A percentile compares a stretch with the other conserved stretches of the same genome.
Evolutionary conservation across 2,888 invertebrate genomes (phyloP).

Genomic region (Athripsodes cinereus): DNA sequence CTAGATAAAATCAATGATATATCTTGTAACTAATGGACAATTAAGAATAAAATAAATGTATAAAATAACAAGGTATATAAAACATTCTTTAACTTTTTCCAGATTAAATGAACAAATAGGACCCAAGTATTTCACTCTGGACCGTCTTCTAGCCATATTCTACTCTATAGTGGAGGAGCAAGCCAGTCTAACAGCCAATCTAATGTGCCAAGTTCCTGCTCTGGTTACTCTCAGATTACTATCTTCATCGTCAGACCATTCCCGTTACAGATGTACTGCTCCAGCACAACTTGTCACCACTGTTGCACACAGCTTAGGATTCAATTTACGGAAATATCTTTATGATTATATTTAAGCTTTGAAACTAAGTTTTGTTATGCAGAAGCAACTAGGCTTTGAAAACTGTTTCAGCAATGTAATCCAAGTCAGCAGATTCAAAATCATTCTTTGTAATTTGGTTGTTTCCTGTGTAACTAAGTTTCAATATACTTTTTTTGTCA

Average conservation of each 20-base stretch:
- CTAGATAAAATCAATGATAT: too few species aligned
- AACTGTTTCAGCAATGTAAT: too few species aligned
- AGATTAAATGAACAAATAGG: slow-evolving; percentile 66
- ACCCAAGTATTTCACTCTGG: slow-evolving; percentile 76
- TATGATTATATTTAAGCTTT: slow-evolving; percentile 44
- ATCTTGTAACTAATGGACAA: too few species aligned
- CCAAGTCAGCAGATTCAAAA: too few species aligned
- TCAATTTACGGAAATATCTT: slow-evolving; percentile 70
- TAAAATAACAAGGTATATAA: too few species aligned
- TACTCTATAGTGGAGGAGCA: slow-evolving; percentile 82
- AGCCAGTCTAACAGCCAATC: slow-evolving; percentile 77
- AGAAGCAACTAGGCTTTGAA: too few species aligned
- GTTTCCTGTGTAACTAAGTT: too few species aligned
- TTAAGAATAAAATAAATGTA: too few species aligned
- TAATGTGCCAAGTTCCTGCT: slow-evolving; percentile 83
- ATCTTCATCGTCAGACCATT: slow-evolving; percentile 56
- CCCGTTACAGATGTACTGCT: slow-evolving; percentile 72
- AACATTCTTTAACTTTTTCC: too few species aligned
- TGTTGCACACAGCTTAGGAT: slow-evolving; percentile 70
- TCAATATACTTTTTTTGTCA: too few species aligned
- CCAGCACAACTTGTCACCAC: slow-evolving; percentile 73
- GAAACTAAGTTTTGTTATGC: too few species aligned
- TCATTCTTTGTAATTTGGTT: too few species aligned
- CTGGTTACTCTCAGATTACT: slow-evolving; percentile 78
- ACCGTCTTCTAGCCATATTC: slow-evolving; percentile 81